phyloP scores from a whole-genome alignment of 2,888 invertebrate genomes.

The Siphlonurus alternatus region DNA sequence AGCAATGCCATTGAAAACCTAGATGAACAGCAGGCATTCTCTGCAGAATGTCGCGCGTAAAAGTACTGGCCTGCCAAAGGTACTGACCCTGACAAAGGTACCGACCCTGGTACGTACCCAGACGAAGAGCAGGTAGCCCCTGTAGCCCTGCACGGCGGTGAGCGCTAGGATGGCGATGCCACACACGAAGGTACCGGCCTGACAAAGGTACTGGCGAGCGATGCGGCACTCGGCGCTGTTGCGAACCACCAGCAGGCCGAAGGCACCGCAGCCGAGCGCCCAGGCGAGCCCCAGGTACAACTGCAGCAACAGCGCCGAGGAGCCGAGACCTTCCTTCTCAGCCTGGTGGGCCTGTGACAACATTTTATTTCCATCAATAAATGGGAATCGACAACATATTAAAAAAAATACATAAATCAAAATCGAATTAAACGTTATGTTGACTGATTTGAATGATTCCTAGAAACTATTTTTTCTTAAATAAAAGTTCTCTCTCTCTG shows the following conservation, averaged over 20 bases:
- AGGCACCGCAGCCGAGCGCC: constrained; percentile 63
- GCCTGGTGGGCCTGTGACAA: constrained; percentile 57
- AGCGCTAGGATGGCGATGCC: constrained; percentile 1
- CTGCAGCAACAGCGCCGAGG: constrained; percentile 47
- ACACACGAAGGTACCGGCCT: constrained; percentile 16
- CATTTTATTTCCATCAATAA: too few relatives aligned
- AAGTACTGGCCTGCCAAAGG: constrained; percentile 35
- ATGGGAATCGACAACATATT: too few relatives aligned
- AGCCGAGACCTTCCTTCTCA: constrained; percentile 51
- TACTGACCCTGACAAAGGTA: constrained; percentile 51
- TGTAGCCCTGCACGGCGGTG: neutral
- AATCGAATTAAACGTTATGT: too few relatives aligned
- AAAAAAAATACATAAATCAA: constrained; percentile 7
- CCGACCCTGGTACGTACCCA: constrained; percentile 14
- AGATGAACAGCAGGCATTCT: constrained; percentile 16
- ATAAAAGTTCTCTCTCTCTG: too few relatives aligned
- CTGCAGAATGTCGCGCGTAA: neutral
- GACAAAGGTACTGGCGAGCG: constrained; percentile 52
- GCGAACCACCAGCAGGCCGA: constrained; percentile 66
- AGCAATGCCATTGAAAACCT: too few relatives aligned
- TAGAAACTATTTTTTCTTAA: too few relatives aligned
- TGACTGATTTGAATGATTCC: too few relatives aligned
- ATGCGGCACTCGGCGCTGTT: constrained; percentile 66
- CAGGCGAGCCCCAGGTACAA: constrained; percentile 67
- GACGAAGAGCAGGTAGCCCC: constrained; percentile 15